Conservation (phyloP, 2,888 invertebrate genomes). For the Caenorhabditis sp. region DNA sequence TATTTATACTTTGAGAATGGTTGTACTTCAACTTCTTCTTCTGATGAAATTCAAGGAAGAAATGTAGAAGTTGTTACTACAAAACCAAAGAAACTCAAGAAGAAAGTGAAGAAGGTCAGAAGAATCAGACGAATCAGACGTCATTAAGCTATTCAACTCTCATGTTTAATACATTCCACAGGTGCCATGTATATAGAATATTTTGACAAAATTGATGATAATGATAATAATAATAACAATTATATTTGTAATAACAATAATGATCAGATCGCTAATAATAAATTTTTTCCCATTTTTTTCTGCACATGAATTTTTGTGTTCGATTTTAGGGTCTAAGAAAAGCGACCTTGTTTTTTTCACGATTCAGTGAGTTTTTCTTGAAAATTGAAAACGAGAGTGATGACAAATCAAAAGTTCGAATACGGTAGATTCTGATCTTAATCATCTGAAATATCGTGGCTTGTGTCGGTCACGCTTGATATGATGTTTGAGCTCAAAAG, state of each 20-base stretch:
- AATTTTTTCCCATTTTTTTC: background rate
- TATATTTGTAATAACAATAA: conserved; percentile 13
- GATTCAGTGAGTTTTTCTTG: too few relatives aligned
- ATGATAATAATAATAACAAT: conserved; percentile 15
- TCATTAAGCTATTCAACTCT: too few relatives aligned
- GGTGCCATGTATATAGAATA: conserved; percentile 23
- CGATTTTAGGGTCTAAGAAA: too few relatives aligned
- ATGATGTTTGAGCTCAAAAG: too few relatives aligned
- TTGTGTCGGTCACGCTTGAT: too few relatives aligned
- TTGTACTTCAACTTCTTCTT: conserved; percentile 35
- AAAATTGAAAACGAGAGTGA: too few relatives aligned
- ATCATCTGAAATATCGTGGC: too few relatives aligned
- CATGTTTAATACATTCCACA: conserved; percentile 11
- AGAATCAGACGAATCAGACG: background rate
- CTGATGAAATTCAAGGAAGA: conserved; percentile 9
- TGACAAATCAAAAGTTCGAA: too few relatives aligned
- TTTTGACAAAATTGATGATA: too few relatives aligned
- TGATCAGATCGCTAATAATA: conserved; percentile 16
- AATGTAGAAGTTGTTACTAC: conserved; percentile 25
- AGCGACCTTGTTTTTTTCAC: too few relatives aligned
- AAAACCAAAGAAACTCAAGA: conserved; percentile 37
- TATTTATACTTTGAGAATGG: conserved; percentile 68
- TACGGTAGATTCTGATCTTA: too few relatives aligned
- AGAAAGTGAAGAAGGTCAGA: background rate
- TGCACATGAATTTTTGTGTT: too few relatives aligned